Base-by-base conservation (phyloP, 2,888 invertebrate species). In the Caenorhabditis plicata region DNA sequence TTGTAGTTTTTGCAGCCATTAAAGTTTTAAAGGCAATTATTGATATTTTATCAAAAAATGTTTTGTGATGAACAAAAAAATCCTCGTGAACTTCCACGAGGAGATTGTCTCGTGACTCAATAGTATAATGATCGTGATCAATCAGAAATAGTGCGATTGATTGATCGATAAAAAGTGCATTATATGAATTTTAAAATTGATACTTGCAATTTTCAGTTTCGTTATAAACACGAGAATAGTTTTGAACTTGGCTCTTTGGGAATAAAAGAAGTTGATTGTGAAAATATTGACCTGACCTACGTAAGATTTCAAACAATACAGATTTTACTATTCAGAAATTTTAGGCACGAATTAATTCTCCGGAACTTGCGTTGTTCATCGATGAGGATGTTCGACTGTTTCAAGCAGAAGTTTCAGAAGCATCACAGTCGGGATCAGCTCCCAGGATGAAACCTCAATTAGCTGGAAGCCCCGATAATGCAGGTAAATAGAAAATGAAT, bases 281-380 rank as follows among this genome's bases (percentile, higher is more conserved):
- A 96, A 83, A 93, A 92, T 82, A 90, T 98, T 77, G 95, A 96
- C 84, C 89, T 95, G 82, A 95, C 95, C 7, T 96, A 96, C 84
- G 95, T 87, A 81, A 58, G 72, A 64, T 46, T 20, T 42, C 25
- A 17, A 9, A 22, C 4, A 20, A 22, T 22, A 9, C 11, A 44
- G 5, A 13, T 33, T 43, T 11, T 3, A 35, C n/a, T n/a, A n/a
- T n/a, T n/a, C 29, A 7, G 11, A 11, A 29, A 9, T 66, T 65
- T 22, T 58, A 77, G 76, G 71, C 71, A 17, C 75, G 78, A 19
- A 64, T 78, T 15, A 78, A 78, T 52, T 73, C 71, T 15, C 61
- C 65, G 8, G 75, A 77, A 43, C 61, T 78, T 29, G 60, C 66
- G 4, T 48, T 61, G 43, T 58, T 66, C 27, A 49, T 78, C 29